Conservation (phyloP, 2,797 vertebrate species). For the Poeciliopsis presidionis region DNA sequence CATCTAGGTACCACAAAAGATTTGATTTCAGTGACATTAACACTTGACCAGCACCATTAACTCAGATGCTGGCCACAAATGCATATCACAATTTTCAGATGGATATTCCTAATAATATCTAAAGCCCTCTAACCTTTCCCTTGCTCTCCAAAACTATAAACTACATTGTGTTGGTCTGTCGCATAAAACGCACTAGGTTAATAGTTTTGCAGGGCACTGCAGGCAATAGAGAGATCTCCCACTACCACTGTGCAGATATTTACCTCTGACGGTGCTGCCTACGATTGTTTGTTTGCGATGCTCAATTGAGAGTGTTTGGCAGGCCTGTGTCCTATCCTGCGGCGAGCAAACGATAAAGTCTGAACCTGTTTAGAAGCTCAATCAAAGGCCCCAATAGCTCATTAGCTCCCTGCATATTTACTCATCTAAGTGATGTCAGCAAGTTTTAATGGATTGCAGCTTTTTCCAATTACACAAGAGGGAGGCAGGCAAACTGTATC, state of each 20-base stretch:
- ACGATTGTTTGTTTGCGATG: slow-evolving; percentile 69
- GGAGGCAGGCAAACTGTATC: slow-evolving; percentile 72
- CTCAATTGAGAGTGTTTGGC: slow-evolving; percentile 60
- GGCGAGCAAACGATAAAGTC: slow-evolving; percentile 60
- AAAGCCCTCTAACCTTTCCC: background rate
- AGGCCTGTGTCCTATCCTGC: slow-evolving; percentile 60
- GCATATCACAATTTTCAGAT: background rate
- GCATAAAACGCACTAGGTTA: background rate
- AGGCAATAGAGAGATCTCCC: slow-evolving; percentile 6
- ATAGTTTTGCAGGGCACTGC: background rate
- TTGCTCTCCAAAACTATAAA: background rate
- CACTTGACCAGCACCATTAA: no score
- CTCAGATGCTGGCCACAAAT: background rate
- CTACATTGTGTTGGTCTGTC: background rate
- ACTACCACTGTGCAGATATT: slow-evolving; percentile 34
- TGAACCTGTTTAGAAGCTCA: slow-evolving; percentile 72
- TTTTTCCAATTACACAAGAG: slow-evolving; percentile 83
- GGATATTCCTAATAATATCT: background rate
- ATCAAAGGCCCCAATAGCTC: slow-evolving; percentile 72
- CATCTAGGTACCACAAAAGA: background rate
- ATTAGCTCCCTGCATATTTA: slow-evolving; percentile 79
- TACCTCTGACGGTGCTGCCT: slow-evolving; percentile 52
- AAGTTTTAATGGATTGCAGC: slow-evolving; percentile 83
- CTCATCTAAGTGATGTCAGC: slow-evolving; percentile 83
- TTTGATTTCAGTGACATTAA: background rate